Conservation (phyloP, 2,113 vertebrate species). For the Melanerpes formicivorus region DNA sequence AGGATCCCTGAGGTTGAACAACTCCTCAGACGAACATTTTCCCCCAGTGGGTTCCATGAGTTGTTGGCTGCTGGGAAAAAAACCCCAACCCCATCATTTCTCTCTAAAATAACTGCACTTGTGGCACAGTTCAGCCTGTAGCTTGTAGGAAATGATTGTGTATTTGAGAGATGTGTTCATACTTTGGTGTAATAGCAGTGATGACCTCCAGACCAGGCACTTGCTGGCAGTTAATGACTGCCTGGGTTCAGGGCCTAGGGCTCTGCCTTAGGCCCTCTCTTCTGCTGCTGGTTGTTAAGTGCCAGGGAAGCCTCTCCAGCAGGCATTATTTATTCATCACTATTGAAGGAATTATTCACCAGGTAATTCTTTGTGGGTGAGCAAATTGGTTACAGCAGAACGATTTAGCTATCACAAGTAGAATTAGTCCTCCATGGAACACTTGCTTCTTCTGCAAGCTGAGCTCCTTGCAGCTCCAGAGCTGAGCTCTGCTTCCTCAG, state of each 20-base stretch:
- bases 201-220: slow-evolving; percentile 58
- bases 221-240: slow-evolving; percentile 72
- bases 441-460: background rate
- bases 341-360: slow-evolving; percentile 62
- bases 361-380: slow-evolving; percentile 28
- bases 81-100: background rate
- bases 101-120: background rate
- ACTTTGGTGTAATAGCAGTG: slow-evolving; percentile 38
- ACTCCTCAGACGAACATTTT: background rate
- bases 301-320: slow-evolving; percentile 38
- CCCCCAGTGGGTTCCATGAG: background rate
- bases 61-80: background rate
- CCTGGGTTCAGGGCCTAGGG: slow-evolving; percentile 17
- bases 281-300: slow-evolving; percentile 62
- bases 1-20: background rate
- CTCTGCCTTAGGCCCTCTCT: background rate
- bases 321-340: slow-evolving; percentile 72
- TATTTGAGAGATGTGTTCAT: slow-evolving; percentile 46
- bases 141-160: slow-evolving; percentile 46
- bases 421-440: background rate
- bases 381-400: slow-evolving; percentile 60
- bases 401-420: background rate
- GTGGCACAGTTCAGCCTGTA: background rate
- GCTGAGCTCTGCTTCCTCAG: background rate
- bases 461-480: background rate